Evolutionary conservation across 2,888 invertebrate genomes (phyloP), one percentile per base, ranked within the genome.

Genomic region (Scrobipalpa costella): DNA sequence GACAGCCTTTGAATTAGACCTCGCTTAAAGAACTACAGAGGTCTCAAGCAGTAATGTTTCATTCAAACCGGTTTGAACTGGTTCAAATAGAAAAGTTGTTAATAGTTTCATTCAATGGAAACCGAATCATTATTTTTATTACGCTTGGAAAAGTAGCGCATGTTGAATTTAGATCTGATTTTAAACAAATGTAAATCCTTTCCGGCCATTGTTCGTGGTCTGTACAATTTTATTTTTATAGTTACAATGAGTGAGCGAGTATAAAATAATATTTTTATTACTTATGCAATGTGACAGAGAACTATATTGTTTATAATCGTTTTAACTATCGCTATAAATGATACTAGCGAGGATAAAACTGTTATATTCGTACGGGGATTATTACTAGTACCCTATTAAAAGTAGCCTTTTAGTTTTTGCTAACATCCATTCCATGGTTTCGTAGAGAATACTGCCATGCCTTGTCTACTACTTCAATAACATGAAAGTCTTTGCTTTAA

Each of bases 171-270:
- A 49, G 17, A 17, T 44, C 7, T 49, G 7, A n/a, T 49, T 17
- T 49, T n/a, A 44, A 44, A 44, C 44, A 44, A 44, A 27, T 27
- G 27, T n/a, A 44, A 44, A 13, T 17, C 2, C 8, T 49, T 49
- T 49, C 17, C 49, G 49, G 49, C 17, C 17, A 49, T 49, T 49
- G 49, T 49, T 49, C 49, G 17, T 49, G 17, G 49, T 49, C 17
- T 17, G 17, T 17, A 49, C 15, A 49, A 49, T 17, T 49, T 49
- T 49, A 49, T 49, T 17, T 49, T 49, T 7, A 7, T 49, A 15
- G 17, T 15, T 49, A n/a, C n/a, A 44, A 6, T 17, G 17, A 17
- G 17, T 17, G 17, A 17, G 8, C 49, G 17, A 5, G 17, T 17
- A 17, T 7, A 49, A 49, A 49, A 49, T 49, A 49, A 49, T 49